Evolutionary conservation across 2,797 vertebrate genomes (phyloP).

Genomic region (Numenius phaeopus): DNA sequence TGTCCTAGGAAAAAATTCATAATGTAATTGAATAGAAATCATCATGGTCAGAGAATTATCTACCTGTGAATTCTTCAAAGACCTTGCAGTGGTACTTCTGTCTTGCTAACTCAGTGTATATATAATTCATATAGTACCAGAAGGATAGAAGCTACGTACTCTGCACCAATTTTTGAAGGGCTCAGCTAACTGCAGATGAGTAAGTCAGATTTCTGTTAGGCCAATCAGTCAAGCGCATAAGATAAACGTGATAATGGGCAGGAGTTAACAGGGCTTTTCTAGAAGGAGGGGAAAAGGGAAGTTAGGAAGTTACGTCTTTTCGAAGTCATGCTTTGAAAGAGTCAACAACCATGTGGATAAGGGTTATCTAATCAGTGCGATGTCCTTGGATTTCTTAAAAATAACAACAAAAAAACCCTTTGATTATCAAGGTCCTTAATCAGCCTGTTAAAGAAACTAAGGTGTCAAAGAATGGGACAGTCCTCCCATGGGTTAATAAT

Average conservation of each 20-base stretch:
- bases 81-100: background rate
- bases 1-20: background rate
- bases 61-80: background rate
- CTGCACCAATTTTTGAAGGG: background rate
- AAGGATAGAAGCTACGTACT: background rate
- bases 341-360: constrained; percentile 35
- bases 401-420: background rate
- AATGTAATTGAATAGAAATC: rapidly evolving
- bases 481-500: constrained; percentile 32
- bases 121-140: background rate
- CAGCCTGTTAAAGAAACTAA: background rate
- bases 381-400: constrained; percentile 61
- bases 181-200: background rate
- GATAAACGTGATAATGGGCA: background rate
- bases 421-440: constrained; percentile 19
- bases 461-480: background rate
- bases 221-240: rapidly evolving
- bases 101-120: background rate
- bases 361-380: constrained; percentile 47
- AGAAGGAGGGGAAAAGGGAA: background rate
- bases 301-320: background rate
- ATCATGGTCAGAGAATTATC: background rate
- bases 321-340: constrained; percentile 48
- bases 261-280: background rate
- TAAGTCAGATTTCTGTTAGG: background rate